These are phyloP conservation scores for Takifugu flavidus DNA, from an alignment of 2,113 vertebrate species.

Conservation along the genomic window DNA sequence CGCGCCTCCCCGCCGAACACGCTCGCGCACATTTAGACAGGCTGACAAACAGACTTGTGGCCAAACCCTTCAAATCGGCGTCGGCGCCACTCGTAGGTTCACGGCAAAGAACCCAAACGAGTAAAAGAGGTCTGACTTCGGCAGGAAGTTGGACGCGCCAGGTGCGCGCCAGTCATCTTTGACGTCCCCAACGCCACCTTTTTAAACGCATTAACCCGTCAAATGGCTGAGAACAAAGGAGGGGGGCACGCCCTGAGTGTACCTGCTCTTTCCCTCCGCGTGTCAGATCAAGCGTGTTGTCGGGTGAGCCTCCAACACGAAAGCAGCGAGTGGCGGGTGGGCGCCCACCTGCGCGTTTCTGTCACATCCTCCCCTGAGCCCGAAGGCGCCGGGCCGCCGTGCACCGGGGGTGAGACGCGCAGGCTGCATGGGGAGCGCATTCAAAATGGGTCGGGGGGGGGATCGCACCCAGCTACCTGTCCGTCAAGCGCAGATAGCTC, in stretches of 20 bases:
- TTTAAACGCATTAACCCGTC: too few species aligned
- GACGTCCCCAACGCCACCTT: too few species aligned
- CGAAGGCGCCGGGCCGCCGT: slow-evolving; percentile 1
- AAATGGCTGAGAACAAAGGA: too few species aligned
- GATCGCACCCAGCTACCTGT: slow-evolving; percentile 31
- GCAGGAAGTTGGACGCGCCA: too few species aligned
- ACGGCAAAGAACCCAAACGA: neutral
- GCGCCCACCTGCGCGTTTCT: slow-evolving; percentile 13
- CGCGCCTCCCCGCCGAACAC: slow-evolving; percentile 29
- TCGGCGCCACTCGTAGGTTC: neutral
- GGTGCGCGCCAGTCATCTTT: too few species aligned
- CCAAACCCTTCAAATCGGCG: neutral
- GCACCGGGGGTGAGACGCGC: slow-evolving; percentile 22
- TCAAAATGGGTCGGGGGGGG: slow-evolving; percentile 10
- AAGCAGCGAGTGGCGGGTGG: slow-evolving; percentile 17
- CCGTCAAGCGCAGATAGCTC: slow-evolving; percentile 47
- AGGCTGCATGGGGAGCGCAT: slow-evolving; percentile 8
- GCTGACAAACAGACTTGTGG: neutral
- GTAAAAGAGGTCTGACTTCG: too few species aligned
- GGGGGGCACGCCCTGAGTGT: too few species aligned
- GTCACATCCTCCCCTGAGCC: slow-evolving; percentile 28
- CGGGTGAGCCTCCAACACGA: neutral
- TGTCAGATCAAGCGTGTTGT: too few species aligned
- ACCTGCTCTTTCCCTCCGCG: too few species aligned
- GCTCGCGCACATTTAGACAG: neutral